Evolutionary conservation across 2,888 invertebrate genomes (phyloP).

Genomic region (Amorpha juglandis): DNA sequence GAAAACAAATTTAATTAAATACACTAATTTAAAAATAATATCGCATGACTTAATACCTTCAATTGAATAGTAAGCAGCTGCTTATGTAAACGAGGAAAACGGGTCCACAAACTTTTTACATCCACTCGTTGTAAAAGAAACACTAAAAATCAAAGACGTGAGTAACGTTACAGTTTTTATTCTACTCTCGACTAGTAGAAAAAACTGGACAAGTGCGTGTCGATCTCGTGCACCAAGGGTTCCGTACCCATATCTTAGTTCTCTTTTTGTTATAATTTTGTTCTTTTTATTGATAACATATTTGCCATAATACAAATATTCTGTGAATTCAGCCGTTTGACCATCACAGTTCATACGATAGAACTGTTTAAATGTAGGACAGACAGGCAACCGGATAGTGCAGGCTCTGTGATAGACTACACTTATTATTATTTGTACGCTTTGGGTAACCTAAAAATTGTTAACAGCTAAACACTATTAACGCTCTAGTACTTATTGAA

Average conservation of each 20-base stretch:
- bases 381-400: no score
- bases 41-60: constrained; percentile 34
- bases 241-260: no score
- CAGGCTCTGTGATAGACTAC: no score
- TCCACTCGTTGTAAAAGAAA: constrained; percentile 1
- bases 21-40: constrained; percentile 2
- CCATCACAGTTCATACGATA: no score
- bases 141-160: constrained; percentile 10
- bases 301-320: no score
- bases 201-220: no score
- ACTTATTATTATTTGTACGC: no score
- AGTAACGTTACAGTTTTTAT: constrained; percentile 13
- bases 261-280: no score
- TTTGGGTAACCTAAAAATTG: constrained; percentile 5
- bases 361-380: no score
- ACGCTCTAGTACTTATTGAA: constrained; percentile 28
- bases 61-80: constrained; percentile 23
- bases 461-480: constrained; percentile 6
- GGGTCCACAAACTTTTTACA: background rate
- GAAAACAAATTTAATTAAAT: background rate
- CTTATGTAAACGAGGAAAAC: constrained; percentile 13
- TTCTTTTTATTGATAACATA: no score
- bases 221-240: no score
- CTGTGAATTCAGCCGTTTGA: no score
- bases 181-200: constrained; percentile 1